phyloP scores from a whole-genome alignment of 2,888 invertebrate species.

The Lypha dubia region DNA sequence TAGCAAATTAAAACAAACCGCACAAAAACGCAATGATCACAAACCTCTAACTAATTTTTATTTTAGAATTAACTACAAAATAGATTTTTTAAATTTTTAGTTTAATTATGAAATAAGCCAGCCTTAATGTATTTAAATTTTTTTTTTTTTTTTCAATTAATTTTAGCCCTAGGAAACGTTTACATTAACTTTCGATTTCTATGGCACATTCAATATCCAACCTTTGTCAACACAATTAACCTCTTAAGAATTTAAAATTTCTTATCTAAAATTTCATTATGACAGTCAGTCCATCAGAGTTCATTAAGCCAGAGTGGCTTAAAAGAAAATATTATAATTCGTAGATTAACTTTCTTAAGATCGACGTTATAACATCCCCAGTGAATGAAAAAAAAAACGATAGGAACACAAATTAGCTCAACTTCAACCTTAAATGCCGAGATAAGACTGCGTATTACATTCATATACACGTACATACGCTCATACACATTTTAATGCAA shows the following conservation, averaged over 20 bases:
- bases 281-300: conserved; percentile 74
- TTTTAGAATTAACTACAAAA: too few species aligned
- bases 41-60: too few species aligned
- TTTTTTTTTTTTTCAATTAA: not conserved
- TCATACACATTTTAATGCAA: not conserved
- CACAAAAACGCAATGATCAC: too few species aligned
- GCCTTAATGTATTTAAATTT: conserved; percentile 3
- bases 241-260: conserved; percentile 13
- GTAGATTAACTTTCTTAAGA: conserved; percentile 52
- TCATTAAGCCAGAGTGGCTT: conserved; percentile 67
- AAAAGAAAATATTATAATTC: conserved; percentile 19
- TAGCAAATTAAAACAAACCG: too few species aligned
- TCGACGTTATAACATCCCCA: conserved; percentile 15
- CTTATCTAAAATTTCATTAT: conserved; percentile 38
- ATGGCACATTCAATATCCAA: conserved; percentile 44
- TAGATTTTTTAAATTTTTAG: too few species aligned
- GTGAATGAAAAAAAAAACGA: not conserved
- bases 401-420: conserved; percentile 51
- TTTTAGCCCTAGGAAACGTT: conserved; percentile 30
- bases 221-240: conserved; percentile 74
- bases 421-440: conserved; percentile 56
- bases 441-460: not conserved
- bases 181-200: conserved; percentile 12
- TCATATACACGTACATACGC: not conserved
- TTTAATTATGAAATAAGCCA: not conserved